phyloP scores from a whole-genome alignment of 2,888 invertebrate genomes.

The Tachystola acroxantha region DNA sequence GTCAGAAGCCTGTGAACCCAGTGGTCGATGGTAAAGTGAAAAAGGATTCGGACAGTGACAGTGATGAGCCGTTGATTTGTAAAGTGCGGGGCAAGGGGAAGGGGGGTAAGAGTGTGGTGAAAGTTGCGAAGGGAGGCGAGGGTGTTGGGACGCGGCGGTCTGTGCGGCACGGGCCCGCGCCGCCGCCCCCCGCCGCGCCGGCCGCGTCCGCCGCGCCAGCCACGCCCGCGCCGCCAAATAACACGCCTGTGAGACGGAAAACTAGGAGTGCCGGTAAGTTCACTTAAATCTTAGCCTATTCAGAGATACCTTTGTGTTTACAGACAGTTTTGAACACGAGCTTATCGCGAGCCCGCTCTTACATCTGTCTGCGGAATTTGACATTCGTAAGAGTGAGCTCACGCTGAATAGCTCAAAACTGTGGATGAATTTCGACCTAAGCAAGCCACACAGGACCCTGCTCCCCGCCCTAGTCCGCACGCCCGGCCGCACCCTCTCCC shows the following conservation, averaged over 20 bases:
- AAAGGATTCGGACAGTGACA: slow-evolving; percentile 86
- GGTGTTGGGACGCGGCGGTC: slow-evolving; percentile 75
- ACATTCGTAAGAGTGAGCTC: too few species aligned
- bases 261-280: slow-evolving; percentile 84
- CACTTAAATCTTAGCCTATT: neutral
- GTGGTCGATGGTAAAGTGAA: slow-evolving; percentile 62
- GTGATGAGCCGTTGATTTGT: slow-evolving; percentile 88
- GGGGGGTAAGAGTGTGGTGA: slow-evolving; percentile 22
- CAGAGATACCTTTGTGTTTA: neutral
- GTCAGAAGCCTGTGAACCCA: slow-evolving; percentile 59
- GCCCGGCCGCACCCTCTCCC: too few species aligned
- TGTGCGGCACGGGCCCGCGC: slow-evolving; percentile 62
- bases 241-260: slow-evolving; percentile 73
- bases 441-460: too few species aligned
- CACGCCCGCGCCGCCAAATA: slow-evolving; percentile 33
- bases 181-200: slow-evolving; percentile 24
- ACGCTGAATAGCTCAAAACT: too few species aligned
- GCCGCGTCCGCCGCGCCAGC: slow-evolving; percentile 25
- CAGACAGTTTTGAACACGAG: too few species aligned
- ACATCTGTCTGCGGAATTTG: too few species aligned
- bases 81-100: slow-evolving; percentile 77
- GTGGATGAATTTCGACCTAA: too few species aligned
- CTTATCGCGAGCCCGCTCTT: too few species aligned
- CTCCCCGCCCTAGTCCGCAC: too few species aligned
- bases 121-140: slow-evolving; percentile 17